Base-by-base conservation (phyloP, 2,113 vertebrate species). In the Arenaria interpres region DNA sequence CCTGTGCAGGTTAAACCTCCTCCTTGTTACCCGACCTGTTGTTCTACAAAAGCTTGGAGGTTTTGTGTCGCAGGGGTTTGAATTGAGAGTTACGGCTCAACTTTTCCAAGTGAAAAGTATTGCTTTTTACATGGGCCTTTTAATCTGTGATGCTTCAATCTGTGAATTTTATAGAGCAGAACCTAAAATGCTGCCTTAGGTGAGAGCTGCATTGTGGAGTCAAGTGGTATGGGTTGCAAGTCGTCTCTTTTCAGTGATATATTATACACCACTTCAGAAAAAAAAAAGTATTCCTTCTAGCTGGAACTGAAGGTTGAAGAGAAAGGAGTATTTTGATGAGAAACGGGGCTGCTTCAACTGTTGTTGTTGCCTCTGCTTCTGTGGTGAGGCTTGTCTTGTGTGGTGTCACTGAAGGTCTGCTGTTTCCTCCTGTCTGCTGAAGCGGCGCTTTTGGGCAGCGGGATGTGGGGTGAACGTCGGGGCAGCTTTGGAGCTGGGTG, bases 1-100 rank as follows among this genome's bases (percentile, higher is more conserved):
- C 45, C 48, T 12, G 13, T 13, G n/a, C 17, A 39, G 25, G 4
- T 46, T 19, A 5, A 43, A 3, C 62, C n/a, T 24, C 33, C 35
- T 13, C 1, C 1, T 19, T 51, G 18, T 19, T 39, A 41, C 9
- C 35, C 0, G 10, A 37, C 16, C 32, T 80, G 37, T 3, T 84
- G 25, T 50, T 71, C 37, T 77, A 0, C 35, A 60, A 21, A 88
- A 68, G 13, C 13, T 32, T 24, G 33, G 21, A 43, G 37, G 24
- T 12, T 90, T 76, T 68, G 10, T 62, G 3, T 67, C 1, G 1
- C 25, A 30, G 39, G 45, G 33, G 7, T 22, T 85, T 48, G 33
- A 32, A 9, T 9, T 39, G 30, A 33, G 50, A 60, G 41, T 32
- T 39, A 33, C 6, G 53, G 24, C 41, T 66, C 11, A 63, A 56